Evolutionary conservation across 2,888 invertebrate species (phyloP).

Genomic region (Palloptera scutellata): DNA sequence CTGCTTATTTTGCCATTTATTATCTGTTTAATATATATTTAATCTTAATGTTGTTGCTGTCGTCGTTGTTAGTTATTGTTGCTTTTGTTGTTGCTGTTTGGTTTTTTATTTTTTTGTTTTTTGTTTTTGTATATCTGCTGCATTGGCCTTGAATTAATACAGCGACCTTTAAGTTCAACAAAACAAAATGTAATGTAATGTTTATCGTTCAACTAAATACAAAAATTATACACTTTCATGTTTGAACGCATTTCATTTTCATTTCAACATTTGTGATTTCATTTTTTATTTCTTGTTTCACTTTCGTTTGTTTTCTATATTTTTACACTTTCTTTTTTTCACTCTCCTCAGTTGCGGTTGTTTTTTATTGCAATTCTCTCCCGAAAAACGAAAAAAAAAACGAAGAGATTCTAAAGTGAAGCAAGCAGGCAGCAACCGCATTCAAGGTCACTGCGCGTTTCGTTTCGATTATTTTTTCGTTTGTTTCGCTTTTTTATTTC

Average conservation of each 20-base stretch:
- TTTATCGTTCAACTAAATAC: slow-evolving; percentile 32
- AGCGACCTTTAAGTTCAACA: slow-evolving; percentile 57
- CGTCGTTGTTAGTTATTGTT: slow-evolving; percentile 2
- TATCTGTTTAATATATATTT: slow-evolving; percentile 22
- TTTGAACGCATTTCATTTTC: not conserved
- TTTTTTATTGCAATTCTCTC: not conserved
- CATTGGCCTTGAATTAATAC: slow-evolving; percentile 60
- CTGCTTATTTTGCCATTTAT: slow-evolving; percentile 8
- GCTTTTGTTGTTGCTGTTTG: slow-evolving; percentile 18
- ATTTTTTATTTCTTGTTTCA: slow-evolving; percentile 16
- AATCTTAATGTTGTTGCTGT: slow-evolving; percentile 24
- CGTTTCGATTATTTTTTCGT: not conserved
- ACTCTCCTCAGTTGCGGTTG: not conserved
- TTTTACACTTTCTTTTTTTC: slow-evolving; percentile 17
- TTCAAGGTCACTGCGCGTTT: slow-evolving; percentile 38
- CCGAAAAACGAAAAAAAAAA: slow-evolving; percentile 16
- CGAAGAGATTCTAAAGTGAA: slow-evolving; percentile 37
- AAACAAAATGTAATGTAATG: slow-evolving; percentile 26
- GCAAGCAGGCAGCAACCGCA: slow-evolving; percentile 40
- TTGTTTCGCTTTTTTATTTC: not conserved
- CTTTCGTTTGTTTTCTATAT: slow-evolving; percentile 9
- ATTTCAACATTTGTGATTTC: not conserved
- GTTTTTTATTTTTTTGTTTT: slow-evolving; percentile 21
- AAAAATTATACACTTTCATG: not conserved
- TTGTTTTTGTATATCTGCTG: slow-evolving; percentile 35